phyloP scores from a whole-genome alignment of 2,888 invertebrate genomes.

The Anoplius nigerrimus region DNA sequence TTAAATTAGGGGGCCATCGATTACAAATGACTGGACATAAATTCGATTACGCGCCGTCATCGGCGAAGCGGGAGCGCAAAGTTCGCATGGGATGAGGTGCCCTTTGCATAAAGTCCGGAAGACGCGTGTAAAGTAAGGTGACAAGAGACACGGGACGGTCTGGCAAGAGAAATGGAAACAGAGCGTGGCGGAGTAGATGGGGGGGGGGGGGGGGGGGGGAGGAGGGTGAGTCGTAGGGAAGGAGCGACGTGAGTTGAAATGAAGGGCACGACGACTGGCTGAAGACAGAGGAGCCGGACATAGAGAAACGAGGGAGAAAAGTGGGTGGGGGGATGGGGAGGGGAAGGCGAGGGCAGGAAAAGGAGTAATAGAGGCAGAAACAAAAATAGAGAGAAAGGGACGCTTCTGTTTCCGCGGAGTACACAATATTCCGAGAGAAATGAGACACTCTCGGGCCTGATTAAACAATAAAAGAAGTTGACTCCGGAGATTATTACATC shows the following conservation, averaged over 20 bases:
- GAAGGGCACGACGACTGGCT: not conserved
- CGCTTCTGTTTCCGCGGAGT: not conserved
- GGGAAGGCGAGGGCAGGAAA: not conserved
- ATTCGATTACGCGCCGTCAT: too few species aligned
- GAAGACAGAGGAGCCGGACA: not conserved
- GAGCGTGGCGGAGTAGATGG: too few species aligned
- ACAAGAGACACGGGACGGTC: too few species aligned
- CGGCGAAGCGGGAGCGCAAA: not conserved
- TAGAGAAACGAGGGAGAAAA: constrained; percentile 5
- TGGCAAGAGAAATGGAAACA: too few species aligned
- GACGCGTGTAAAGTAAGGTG: too few species aligned
- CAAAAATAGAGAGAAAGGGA: not conserved
- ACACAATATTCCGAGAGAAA: constrained; percentile 19
- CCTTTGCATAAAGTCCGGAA: too few species aligned
- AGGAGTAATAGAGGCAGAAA: not conserved
- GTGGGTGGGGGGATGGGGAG: not conserved
- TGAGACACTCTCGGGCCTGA: constrained; percentile 19
- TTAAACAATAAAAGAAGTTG: constrained; percentile 34
- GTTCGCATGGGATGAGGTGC: too few species aligned
- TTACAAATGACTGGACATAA: too few species aligned
- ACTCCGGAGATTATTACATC: constrained; percentile 16
- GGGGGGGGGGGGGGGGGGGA: not conserved
- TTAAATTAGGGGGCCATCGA: too few species aligned
- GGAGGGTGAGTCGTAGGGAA: not conserved
- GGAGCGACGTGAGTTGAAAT: constrained; percentile 1